phyloP scores from a whole-genome alignment of 2,888 invertebrate species.

The Folsomia manolachei region DNA sequence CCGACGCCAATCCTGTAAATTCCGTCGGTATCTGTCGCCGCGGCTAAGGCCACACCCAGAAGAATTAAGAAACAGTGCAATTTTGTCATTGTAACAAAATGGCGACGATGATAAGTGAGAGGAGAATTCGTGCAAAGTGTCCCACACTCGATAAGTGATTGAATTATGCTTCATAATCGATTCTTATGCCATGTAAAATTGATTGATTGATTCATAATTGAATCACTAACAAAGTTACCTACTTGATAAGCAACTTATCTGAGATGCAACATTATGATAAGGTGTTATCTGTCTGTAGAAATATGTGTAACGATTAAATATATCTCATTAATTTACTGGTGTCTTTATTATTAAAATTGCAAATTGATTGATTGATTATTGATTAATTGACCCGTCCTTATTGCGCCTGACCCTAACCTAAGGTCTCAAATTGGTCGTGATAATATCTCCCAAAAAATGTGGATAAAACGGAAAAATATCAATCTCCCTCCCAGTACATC shows the following conservation, averaged over 20 bases:
- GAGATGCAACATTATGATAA: too few relatives aligned
- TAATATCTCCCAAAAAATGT: slow-evolving; percentile 45
- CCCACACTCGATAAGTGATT: not conserved
- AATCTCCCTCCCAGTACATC: slow-evolving; percentile 41
- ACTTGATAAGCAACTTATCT: too few relatives aligned
- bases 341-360: not conserved
- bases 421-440: slow-evolving; percentile 17
- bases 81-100: not conserved
- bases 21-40: slow-evolving; percentile 15
- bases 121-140: too few relatives aligned
- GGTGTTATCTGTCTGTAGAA: too few relatives aligned
- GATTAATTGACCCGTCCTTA: too few relatives aligned
- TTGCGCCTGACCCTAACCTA: too few relatives aligned
- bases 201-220: too few relatives aligned
- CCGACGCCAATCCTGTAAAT: slow-evolving; percentile 28
- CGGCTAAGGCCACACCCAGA: not conserved
- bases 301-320: not conserved
- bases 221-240: too few relatives aligned
- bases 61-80: not conserved
- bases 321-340: not conserved
- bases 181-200: too few relatives aligned
- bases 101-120: too few relatives aligned
- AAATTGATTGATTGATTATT: too few relatives aligned
- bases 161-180: too few relatives aligned
- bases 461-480: slow-evolving; percentile 47